phyloP scores from a whole-genome alignment of 2,888 invertebrate species.

The Platycheirus rosarum region DNA sequence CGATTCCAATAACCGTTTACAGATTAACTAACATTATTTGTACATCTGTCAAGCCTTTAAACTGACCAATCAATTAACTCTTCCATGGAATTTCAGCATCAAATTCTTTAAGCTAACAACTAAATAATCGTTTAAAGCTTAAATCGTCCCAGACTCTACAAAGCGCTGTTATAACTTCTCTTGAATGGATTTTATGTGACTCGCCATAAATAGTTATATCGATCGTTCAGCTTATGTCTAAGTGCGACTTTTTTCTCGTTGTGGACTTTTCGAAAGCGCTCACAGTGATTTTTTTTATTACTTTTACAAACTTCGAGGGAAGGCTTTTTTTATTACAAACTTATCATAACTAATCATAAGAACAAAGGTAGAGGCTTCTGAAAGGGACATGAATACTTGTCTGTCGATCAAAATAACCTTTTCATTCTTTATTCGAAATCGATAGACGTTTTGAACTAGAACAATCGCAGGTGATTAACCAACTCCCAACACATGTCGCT shows the following conservation, averaged over 20 bases:
- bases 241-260: conserved; percentile 43
- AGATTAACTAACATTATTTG: neutral
- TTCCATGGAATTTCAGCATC: conserved; percentile 48
- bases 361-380: too few species aligned
- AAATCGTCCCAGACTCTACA: conserved; percentile 17
- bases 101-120: conserved; percentile 59
- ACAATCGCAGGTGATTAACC: conserved; percentile 66
- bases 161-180: conserved; percentile 40
- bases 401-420: conserved; percentile 27
- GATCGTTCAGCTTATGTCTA: conserved; percentile 54
- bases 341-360: too few species aligned
- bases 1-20: conserved; percentile 1
- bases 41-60: conserved; percentile 21
- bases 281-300: conserved; percentile 1
- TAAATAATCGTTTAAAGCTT: conserved; percentile 57
- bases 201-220: conserved; percentile 55
- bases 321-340: too few species aligned
- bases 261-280: conserved; percentile 56
- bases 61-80: conserved; percentile 57
- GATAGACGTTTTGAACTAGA: conserved; percentile 70
- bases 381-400: conserved; percentile 12
- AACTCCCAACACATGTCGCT: conserved; percentile 39
- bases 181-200: conserved; percentile 34
- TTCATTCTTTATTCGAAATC: conserved; percentile 43
- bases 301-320: conserved; percentile 9